Percentiles rank a stretch among this genome's conserved stretches.
phyloP scores from a whole-genome alignment of 2,888 invertebrate species.

The Napeogenes sylphis region DNA sequence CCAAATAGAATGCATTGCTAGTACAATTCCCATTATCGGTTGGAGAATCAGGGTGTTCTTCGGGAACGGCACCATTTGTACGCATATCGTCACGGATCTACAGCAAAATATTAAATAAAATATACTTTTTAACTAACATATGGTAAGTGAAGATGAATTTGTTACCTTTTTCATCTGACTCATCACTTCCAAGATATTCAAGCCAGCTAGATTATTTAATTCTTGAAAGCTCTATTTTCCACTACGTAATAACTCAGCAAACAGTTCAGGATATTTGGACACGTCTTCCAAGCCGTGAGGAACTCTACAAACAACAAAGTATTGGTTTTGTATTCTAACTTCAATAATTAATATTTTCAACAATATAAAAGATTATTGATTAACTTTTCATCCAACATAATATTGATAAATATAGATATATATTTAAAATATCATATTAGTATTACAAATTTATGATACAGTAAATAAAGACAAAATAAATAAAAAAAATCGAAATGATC shows the following conservation, averaged over 20 bases:
- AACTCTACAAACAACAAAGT: slow-evolving; percentile 63
- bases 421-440: background rate
- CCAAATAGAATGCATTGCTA: slow-evolving; percentile 77
- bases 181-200: slow-evolving; percentile 81
- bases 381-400: background rate
- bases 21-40: slow-evolving; percentile 80
- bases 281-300: slow-evolving; percentile 83
- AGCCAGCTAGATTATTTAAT: slow-evolving; percentile 81
- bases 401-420: no score
- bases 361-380: slow-evolving; percentile 4
- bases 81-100: slow-evolving; percentile 80
- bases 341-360: slow-evolving; percentile 3
- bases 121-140: background rate
- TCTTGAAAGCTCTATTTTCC: slow-evolving; percentile 80
- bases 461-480: no score
- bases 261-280: slow-evolving; percentile 82
- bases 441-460: background rate
- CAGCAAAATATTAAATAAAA: slow-evolving; percentile 8
- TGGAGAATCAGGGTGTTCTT: slow-evolving; percentile 78
- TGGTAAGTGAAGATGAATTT: background rate
- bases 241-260: slow-evolving; percentile 80
- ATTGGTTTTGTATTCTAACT: slow-evolving; percentile 4
- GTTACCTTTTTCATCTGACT: slow-evolving; percentile 75
- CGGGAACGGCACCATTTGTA: slow-evolving; percentile 78
- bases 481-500: no score